Base-by-base conservation (phyloP, 2,888 invertebrate genomes). In the Ellobium chinense region DNA sequence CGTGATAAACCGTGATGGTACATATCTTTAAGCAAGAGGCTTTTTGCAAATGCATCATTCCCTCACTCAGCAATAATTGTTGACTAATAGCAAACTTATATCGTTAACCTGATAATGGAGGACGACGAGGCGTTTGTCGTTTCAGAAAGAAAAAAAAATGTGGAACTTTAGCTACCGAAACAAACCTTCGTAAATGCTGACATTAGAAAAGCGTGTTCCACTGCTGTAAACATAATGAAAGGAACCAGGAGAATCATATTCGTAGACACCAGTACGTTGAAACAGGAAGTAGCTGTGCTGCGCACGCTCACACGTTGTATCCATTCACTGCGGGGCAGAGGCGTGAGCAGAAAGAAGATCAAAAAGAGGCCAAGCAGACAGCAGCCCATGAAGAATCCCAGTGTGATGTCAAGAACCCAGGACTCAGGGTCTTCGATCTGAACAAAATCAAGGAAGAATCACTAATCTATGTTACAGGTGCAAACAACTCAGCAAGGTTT, bases 141-240 rank as follows among this genome's bases (percentile, higher is more conserved):
- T n/a, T n/a, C n/a, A n/a, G n/a, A n/a, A n/a, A n/a, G n/a, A n/a
- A n/a, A n/a, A n/a, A n/a, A n/a, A n/a, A n/a, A n/a, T n/a, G n/a
- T n/a, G n/a, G n/a, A n/a, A n/a, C n/a, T n/a, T n/a, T n/a, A n/a
- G n/a, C n/a, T n/a, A n/a, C n/a, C n/a, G n/a, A n/a, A n/a, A n/a
- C 83, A 78, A 83, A 92, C 92, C 89, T 91, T 92, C 3, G 91
- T 91, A 76, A 89, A 92, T 69, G 90, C 91, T 12, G 88, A 86
- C 81, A 89, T 87, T 60, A 91, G 80, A 36, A 92, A 88, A 1
- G 88, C 91, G 60, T 91, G 91, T 77, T 91, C 88, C 84, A 91
- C 87, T 2, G 91, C 89, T 78, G 88, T 88, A 75, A 89, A 90
- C 80, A 89, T 82, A 5, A 91, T 89, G 29, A 92, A 83, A 1